Evolutionary conservation across 2,888 invertebrate species (phyloP), one percentile per base, ranked within the genome.

Genomic region (Hirtodrosophila histrioides): DNA sequence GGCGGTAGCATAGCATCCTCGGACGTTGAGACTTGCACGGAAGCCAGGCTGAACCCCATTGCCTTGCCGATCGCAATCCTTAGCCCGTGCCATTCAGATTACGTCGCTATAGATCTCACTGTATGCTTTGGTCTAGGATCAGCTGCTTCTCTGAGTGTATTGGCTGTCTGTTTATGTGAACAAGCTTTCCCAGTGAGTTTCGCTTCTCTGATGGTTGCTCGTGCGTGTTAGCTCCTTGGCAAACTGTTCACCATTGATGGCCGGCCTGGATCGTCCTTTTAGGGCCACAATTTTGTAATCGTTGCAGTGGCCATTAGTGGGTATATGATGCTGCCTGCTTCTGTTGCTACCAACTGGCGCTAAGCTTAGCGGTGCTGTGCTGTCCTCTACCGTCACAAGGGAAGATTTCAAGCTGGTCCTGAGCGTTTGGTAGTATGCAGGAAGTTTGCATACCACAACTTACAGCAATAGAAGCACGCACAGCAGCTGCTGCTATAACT

Each of bases 171-270:
- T 74, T 24, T 7, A 2, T n/a, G 17, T 9, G 17, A 4, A 12
- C 10, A 45, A 76, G 5, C 9, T 17, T 17, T 17, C 17, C 17
- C 17, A 17, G 17, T 17, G 89, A 90, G 48, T 86, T 88, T 0
- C 86, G 88, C 55, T 80, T 90, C 1, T 88, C 53, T 90, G 85
- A 53, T 73, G 67, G 53, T 90, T 79, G 37, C 78, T 89, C 75
- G 90, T 75, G 2, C 82, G 75, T 4, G 61, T 51, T 53, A 89
- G 53, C 29, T 89, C 90, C 3, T 61, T 36, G 3, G 91, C 89
- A 44, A 86, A 88, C 39, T 67, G 48, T 57, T 89, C 90, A 4
- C 88, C 90, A 67, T 88, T 90, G 41, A 89, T 78, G 0, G 89
- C 77, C 7, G 58, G 58, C 24, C 67, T 64, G 0, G 79, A 12